Base-by-base conservation (phyloP, 2,888 invertebrate genomes). In the Tachystola acroxantha region DNA sequence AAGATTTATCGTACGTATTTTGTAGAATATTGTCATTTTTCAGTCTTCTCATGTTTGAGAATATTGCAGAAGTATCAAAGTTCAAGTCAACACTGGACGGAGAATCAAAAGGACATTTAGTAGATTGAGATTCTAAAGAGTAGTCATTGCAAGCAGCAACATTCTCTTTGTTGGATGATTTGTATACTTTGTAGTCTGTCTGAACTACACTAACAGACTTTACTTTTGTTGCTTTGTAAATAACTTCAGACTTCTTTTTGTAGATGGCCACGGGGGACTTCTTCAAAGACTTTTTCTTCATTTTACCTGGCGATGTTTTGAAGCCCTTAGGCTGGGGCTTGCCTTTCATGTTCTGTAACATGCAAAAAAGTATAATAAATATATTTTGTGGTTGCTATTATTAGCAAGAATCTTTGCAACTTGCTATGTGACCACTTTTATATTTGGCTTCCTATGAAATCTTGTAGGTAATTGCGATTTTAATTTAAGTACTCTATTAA, bases 21-120 rank as follows among this genome's bases (percentile, higher is more conserved):
- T 80, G 69, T 31, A 79, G 47, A 14, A 63, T 48, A 35, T 55
- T 48, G 10, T 49, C 47, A 27, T 65, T 57, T 3, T 16, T 16
- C 7, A 63, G 48, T 34, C 56, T 66, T 46, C 66, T 66, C 50
- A 72, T 58, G 35, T 73, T 78, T 2, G 77, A 70, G 55, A 86
- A 86, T 45, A 85, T 55, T 64, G 81, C 85, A 5, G 84, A 72
- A 16, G 74, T 79, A 37, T 84, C 66, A 53, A 85, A 84, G 40
- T 70, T 69, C 6, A 77, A 54, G 36, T 80, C 72, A 34, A 62
- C 30, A 36, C 66, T 75, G 26, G 57, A 54, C 25, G 68, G 63
- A 7, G 81, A 77, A 37, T 74, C 81, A 58, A 86, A 86, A 0
- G 86, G 85, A 40, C 81, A 80, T 46, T 61, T 72, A 16, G 53